These are phyloP conservation scores for Cassiopea andromeda DNA, from an alignment of 30 jellyfish, hydroid and myxozoan species.

Conservation along the genomic window DNA sequence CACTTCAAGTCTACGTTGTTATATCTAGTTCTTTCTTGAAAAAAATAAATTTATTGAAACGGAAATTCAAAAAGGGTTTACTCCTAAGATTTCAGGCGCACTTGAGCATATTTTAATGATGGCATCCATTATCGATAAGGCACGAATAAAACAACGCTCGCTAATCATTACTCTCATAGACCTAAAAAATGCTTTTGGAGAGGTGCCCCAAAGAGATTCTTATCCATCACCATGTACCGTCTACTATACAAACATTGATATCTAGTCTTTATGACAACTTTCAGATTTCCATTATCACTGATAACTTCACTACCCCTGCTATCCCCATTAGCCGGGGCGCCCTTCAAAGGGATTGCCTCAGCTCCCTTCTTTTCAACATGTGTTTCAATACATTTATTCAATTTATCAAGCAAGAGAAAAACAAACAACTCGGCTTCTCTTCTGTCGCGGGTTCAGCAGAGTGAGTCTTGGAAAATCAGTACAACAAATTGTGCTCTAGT, in stretches of 20 bases:
- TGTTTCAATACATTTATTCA: constrained; percentile 19
- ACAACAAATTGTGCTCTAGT: too few relatives aligned
- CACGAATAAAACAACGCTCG: constrained; percentile 30
- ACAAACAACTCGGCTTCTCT: constrained; percentile 26
- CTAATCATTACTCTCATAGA: constrained; percentile 20
- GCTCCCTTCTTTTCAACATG: constrained; percentile 13
- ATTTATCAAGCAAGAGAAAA: constrained; percentile 15
- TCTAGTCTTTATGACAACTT: constrained; percentile 14
- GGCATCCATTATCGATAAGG: constrained; percentile 15
- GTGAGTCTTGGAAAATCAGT: too few relatives aligned
- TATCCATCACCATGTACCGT: constrained; percentile 25
- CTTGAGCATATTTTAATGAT: constrained; percentile 27
- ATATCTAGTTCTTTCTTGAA: not conserved
- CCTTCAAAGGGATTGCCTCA: constrained; percentile 37
- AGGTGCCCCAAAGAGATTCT: constrained; percentile 1
- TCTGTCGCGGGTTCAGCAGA: too few relatives aligned
- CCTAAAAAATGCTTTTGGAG: constrained; percentile 18
- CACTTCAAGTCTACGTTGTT: constrained; percentile 11
- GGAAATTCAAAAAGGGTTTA: constrained; percentile 25
- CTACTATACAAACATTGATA: constrained; percentile 1
- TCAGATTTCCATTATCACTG: constrained; percentile 8
- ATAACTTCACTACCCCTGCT: not conserved
- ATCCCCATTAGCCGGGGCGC: constrained; percentile 4
- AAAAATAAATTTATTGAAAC: constrained; percentile 25
- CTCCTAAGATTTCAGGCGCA: constrained; percentile 8